Percentiles rank a stretch among this genome's conserved stretches.
Evolutionary conservation across 2,797 vertebrate species (phyloP).

Genomic region (Podarcis siculus): DNA sequence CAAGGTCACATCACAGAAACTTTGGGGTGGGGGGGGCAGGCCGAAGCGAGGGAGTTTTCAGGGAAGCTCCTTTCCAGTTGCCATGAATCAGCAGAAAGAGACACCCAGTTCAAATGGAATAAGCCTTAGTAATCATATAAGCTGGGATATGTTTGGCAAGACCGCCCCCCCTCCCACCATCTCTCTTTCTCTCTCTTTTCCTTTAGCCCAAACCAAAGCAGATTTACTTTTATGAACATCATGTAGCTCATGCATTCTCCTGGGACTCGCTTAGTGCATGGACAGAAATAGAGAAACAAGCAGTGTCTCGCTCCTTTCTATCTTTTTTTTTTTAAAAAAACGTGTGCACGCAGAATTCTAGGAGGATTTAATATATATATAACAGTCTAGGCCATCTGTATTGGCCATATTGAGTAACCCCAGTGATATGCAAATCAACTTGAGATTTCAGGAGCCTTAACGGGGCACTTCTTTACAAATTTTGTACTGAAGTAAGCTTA

Average conservation of each 20-base stretch:
- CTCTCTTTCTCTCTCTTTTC: constrained; percentile 27
- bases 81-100: constrained; percentile 61
- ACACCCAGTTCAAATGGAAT: neutral
- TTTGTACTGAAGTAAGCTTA: neutral
- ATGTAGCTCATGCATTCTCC: constrained; percentile 4
- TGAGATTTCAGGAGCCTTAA: neutral
- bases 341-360: constrained; percentile 10
- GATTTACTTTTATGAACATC: neutral
- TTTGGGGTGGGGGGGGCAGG: neutral
- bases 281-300: constrained; percentile 30
- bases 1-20: constrained; percentile 70
- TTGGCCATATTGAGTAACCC: neutral
- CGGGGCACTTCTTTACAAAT: neutral
- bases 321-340: neutral
- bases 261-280: neutral
- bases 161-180: neutral
- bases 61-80: neutral
- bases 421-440: neutral
- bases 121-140: neutral
- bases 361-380: constrained; percentile 31
- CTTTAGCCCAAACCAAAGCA: constrained; percentile 32
- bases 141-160: fast-evolving
- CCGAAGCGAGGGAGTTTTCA: neutral
- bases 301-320: neutral
- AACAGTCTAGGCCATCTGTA: constrained; percentile 21